Evolutionary conservation across 2,113 vertebrate species (phyloP).

Genomic region (Oxyruncus cristatus): DNA sequence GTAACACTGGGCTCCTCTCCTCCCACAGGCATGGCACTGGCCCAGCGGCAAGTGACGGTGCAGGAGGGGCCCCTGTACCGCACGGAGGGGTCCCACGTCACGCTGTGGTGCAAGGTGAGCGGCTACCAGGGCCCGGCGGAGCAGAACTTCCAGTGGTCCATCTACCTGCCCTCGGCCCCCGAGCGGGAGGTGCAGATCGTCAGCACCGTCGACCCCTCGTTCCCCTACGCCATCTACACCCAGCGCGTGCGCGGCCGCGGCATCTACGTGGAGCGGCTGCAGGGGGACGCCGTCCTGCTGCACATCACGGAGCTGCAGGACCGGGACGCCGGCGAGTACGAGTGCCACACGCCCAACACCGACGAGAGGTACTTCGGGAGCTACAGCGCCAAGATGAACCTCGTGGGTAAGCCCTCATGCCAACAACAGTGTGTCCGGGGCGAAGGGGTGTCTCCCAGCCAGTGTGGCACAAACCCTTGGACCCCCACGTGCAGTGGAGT

Average conservation of each 20-base stretch:
- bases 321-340: constrained; percentile 80
- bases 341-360: constrained; percentile 77
- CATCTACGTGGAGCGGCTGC: constrained; percentile 88
- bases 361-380: constrained; percentile 61
- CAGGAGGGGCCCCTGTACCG: constrained; percentile 88
- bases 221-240: constrained; percentile 88
- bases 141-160: constrained; percentile 92
- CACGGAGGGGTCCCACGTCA: constrained; percentile 86
- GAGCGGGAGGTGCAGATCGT: constrained; percentile 92
- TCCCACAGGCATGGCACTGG: constrained; percentile 67
- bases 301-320: constrained; percentile 89
- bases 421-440: accelerated
- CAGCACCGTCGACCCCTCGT: constrained; percentile 87
- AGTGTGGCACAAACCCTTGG: accelerated
- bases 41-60: constrained; percentile 86
- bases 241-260: constrained; percentile 83
- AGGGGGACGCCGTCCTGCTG: constrained; percentile 78
- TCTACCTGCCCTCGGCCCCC: constrained; percentile 82
- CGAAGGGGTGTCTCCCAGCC: accelerated
- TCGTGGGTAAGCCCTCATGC: constrained; percentile 81
- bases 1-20: background rate
- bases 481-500: accelerated
- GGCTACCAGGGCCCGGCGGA: constrained; percentile 43
- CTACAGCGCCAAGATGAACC: constrained; percentile 85
- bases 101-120: constrained; percentile 93